Percentiles rank a stretch among this genome's conserved stretches.
Conservation (phyloP, 2,888 invertebrate genomes). For the Drosophila incognita region DNA sequence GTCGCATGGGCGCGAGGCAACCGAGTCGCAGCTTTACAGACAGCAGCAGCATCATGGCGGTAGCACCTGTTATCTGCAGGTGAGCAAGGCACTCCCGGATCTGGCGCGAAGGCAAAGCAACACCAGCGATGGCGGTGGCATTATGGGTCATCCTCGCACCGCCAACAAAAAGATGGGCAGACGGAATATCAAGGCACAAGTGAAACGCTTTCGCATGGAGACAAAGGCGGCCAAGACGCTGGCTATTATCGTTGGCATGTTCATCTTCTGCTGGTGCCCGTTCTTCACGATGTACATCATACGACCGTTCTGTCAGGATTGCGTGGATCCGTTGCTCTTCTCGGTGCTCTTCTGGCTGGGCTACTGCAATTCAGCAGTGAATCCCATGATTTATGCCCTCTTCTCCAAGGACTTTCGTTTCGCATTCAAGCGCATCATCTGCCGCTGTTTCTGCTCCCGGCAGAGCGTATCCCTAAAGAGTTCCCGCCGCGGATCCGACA, state of each 20-base stretch:
- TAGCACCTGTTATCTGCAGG: slow-evolving; percentile 87
- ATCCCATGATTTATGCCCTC: slow-evolving; percentile 97
- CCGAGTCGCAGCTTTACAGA: slow-evolving; percentile 86
- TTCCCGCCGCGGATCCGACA: slow-evolving; percentile 87
- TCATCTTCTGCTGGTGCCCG: slow-evolving; percentile 98
- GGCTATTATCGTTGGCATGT: slow-evolving; percentile 98
- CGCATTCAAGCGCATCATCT: slow-evolving; percentile 96
- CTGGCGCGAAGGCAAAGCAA: slow-evolving; percentile 82
- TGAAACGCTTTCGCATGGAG: slow-evolving; percentile 96
- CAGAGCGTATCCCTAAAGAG: slow-evolving; percentile 84
- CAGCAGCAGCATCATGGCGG: slow-evolving; percentile 74
- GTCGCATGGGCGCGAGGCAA: slow-evolving; percentile 88
- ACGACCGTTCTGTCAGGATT: slow-evolving; percentile 93
- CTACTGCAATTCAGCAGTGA: slow-evolving; percentile 98
- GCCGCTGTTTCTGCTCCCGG: slow-evolving; percentile 91
- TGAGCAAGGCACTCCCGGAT: slow-evolving; percentile 84
- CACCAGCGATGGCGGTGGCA: slow-evolving; percentile 69
- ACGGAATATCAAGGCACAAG: slow-evolving; percentile 95
- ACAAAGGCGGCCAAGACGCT: slow-evolving; percentile 98
- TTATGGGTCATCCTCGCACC: slow-evolving; percentile 71
- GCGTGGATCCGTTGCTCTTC: slow-evolving; percentile 94
- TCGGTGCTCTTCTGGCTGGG: slow-evolving; percentile 98
- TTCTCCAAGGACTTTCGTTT: slow-evolving; percentile 98
- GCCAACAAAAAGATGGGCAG: slow-evolving; percentile 90
- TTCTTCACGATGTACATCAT: slow-evolving; percentile 98